Evolutionary conservation across 2,113 vertebrate genomes (phyloP).

Genomic region (Caranx melampygus): DNA sequence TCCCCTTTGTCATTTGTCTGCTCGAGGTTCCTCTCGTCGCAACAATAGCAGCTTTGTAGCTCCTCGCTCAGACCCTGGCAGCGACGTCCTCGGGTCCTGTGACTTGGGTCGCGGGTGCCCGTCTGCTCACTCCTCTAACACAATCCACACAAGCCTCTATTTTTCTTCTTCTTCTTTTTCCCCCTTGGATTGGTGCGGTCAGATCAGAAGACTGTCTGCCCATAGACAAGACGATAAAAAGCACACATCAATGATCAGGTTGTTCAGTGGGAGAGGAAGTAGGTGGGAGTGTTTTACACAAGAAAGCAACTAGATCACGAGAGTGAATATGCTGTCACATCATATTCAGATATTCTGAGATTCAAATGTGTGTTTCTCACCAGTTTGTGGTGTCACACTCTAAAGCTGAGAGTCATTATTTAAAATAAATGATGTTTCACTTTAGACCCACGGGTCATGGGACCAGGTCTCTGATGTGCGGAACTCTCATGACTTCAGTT

Average conservation of each 20-base stretch:
- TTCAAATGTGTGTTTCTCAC: too few species aligned
- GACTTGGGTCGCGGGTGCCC: constrained; percentile 61
- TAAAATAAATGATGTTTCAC: neutral
- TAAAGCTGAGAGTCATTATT: neutral
- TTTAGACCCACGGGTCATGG: constrained; percentile 39
- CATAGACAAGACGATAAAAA: neutral
- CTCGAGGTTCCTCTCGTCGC: constrained; percentile 53
- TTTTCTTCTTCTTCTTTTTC: neutral
- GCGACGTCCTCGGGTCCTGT: constrained; percentile 72
- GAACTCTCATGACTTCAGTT: constrained; percentile 44
- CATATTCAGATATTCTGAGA: neutral
- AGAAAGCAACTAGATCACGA: too few species aligned
- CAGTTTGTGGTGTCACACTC: neutral
- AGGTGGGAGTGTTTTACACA: neutral
- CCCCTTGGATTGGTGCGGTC: neutral
- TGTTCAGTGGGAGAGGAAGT: neutral
- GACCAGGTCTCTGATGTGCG: constrained; percentile 9
- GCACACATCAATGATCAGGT: neutral
- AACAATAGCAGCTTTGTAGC: constrained; percentile 73
- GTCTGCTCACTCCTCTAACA: constrained; percentile 30
- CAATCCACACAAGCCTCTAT: neutral
- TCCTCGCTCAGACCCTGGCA: constrained; percentile 68
- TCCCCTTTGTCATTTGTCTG: constrained; percentile 59
- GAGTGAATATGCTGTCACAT: neutral
- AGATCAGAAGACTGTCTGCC: constrained; percentile 40